A percentile compares a stretch with the other conserved stretches of the same genome.
Conservation (phyloP, 2,113 vertebrate species). For the Eulemur rufifrons region DNA sequence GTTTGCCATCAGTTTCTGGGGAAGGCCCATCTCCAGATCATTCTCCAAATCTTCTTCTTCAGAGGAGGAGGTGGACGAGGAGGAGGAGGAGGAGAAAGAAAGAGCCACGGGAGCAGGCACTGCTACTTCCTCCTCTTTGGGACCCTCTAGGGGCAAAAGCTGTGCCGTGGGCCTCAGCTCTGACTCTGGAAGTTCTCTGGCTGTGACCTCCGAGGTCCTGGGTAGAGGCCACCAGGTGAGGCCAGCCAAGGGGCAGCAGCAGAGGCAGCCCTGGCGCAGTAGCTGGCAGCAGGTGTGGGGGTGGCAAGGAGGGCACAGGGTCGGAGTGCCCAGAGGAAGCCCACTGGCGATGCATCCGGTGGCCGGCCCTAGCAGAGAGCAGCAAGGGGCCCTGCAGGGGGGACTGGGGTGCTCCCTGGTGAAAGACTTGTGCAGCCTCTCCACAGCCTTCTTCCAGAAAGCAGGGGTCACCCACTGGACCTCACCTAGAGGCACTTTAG, state of each 20-base stretch:
- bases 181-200: conserved; percentile 41
- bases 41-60: conserved; percentile 63
- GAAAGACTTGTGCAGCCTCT: conserved; percentile 80
- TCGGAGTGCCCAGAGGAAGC: not conserved
- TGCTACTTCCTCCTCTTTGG: conserved; percentile 38
- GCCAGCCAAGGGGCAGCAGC: conserved; percentile 63
- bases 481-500: conserved; percentile 79
- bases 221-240: conserved; percentile 76
- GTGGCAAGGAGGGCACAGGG: conserved; percentile 21
- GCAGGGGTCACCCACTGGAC: conserved; percentile 85
- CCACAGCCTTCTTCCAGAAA: conserved; percentile 83
- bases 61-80: conserved; percentile 54
- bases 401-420: not conserved
- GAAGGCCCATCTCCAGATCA: not conserved
- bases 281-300: conserved; percentile 48
- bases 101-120: not conserved
- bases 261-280: conserved; percentile 42
- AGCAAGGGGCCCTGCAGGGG: conserved; percentile 33
- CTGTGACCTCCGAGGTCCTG: conserved; percentile 38
- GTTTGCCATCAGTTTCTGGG: conserved; percentile 54
- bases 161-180: conserved; percentile 51
- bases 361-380: not conserved
- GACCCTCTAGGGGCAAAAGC: conserved; percentile 69
- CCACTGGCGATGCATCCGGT: not conserved
- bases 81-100: conserved; percentile 63